Evolutionary conservation across 2,797 vertebrate species (phyloP), one percentile per base, ranked within the genome.

Genomic region (Pseudochaenichthys georgianus): DNA sequence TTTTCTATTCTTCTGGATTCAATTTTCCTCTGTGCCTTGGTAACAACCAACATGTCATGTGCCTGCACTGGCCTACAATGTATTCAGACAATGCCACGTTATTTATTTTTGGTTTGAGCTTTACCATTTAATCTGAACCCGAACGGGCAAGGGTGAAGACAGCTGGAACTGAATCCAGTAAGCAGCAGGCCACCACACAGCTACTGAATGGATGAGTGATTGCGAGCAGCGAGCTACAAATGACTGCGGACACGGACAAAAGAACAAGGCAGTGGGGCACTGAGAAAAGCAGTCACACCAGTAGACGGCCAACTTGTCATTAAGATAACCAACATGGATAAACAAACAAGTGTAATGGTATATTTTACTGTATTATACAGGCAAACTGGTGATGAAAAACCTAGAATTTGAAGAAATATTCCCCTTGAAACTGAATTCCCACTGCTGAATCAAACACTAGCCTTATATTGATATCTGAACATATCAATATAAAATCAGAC

Each of bases 221-320:
- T 77, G 74, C 15, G 43, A 80, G 83, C 15, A 47, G 52, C 64
- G 80, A 84, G 75, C 55, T 84, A 90, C 85, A 89, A 92, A 93
- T 86, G 66, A 86, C 78, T 81, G 71, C 77, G 75, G 71, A 84
- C 68, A 34, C 19, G 3, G 73, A 88, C 80, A 90, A 84, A 86
- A 86, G 70, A 77, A 13, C 61, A 19, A 74, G 38, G 70, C 69
- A 73, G 70, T 58, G 54, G 78, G 69, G 68, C 75, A 64, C 58
- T 9, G 64, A 72, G 70, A 75, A 21, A 63, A 71, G 73, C 68
- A 54, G n/a, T 15, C n/a, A 50, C 75, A 55, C 38, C 17, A 42
- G 54, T 19, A 42, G 54, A 43, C 23, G 50, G 64, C 51, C 70
- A 62, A 69, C 60, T 70, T 70, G 60, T 67, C 53, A 38, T 65